Conservation (phyloP, 2,113 vertebrate species). For the Cebidichthys violaceus region DNA sequence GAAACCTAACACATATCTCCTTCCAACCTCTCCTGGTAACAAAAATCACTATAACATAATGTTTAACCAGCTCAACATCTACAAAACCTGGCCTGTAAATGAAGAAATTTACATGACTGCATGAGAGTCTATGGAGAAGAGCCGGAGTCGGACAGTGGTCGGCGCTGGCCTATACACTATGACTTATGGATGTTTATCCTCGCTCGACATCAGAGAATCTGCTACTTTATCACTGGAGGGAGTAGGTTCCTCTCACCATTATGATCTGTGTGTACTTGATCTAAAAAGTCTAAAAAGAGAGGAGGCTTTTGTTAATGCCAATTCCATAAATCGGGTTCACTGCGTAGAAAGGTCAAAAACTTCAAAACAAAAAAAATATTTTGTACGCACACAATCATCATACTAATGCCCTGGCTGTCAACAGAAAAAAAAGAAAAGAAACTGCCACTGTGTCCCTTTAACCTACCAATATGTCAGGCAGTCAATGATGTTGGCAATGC, state of each 20-base stretch:
- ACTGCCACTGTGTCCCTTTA: conserved; percentile 43
- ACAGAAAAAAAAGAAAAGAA: background rate
- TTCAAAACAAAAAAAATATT: background rate
- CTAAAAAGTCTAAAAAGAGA: background rate
- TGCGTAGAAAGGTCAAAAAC: conserved; percentile 7
- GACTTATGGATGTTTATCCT: background rate
- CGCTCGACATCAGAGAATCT: background rate
- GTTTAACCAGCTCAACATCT: too few relatives aligned
- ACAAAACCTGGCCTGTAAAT: background rate
- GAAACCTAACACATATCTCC: too few relatives aligned
- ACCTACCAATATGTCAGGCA: conserved; percentile 32
- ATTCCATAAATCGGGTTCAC: background rate
- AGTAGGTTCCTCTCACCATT: background rate
- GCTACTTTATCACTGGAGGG: background rate
- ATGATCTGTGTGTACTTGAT: background rate
- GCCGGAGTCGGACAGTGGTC: background rate
- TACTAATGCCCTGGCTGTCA: conserved; percentile 12
- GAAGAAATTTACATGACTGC: background rate
- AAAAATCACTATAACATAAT: too few relatives aligned
- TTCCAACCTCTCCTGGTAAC: too few relatives aligned
- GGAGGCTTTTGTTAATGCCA: background rate
- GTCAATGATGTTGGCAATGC: conserved; percentile 31
- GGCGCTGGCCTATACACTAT: too few relatives aligned
- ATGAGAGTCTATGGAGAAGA: background rate
- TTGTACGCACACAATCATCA: conserved; percentile 14